Conservation (phyloP, 2,113 vertebrate species). For the Felis catus region F.catus_Fca126_mat1.0 CM031415.1:83661501-83662000, state of each 20-base stretch:
- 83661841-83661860: not conserved
- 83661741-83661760: not conserved
- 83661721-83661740: not conserved
- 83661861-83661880: not conserved
- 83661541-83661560: not conserved
- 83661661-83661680: not conserved
- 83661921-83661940: not conserved
- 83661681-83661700: not conserved
- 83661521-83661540: not conserved
- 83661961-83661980: not conserved
- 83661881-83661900: not conserved
- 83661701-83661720: not conserved
- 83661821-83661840: not conserved
- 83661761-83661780: not conserved
- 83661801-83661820: not conserved
- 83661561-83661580: not conserved
- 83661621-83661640: not conserved
- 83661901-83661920: not conserved
- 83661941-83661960: not conserved
- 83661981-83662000: not conserved
- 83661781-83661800: not conserved
- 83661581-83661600: not conserved
- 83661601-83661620: not conserved
- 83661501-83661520: not conserved
- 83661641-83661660: not conserved